Base-by-base conservation (phyloP, 2,888 invertebrate genomes). In the Amblyjoppa fuscipennis region DNA sequence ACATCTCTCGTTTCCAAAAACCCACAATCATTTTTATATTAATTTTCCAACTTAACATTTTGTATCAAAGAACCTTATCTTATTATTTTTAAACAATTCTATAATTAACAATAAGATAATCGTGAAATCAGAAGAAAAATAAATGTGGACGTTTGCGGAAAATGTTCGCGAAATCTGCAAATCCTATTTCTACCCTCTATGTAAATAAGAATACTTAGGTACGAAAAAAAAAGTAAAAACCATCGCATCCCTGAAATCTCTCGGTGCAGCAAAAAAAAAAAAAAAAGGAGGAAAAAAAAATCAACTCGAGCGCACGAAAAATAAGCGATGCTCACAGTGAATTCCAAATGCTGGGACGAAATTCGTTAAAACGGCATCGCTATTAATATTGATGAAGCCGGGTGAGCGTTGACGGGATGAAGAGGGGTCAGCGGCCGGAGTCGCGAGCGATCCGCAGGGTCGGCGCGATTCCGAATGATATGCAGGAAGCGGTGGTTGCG, bases 381-480 rank as follows among this genome's bases (percentile, higher is more conserved):
- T 68, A 68, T 68, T 68, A 68, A 76, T 76, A 77, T 68, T 68
- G 53, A 77, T 77, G 53, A 77, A 56, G 56, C 25, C 51, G 13
- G 7, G 31, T 31, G 66, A 38, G 53, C n/a, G 56, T 28, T 73
- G 53, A 66, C 74, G 68, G 64, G 49, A n/a, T 49, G n/a, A 45
- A 25, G 51, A 13, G 11, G 41, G 61, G 61, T 5, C 20, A 38
- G 34, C 41, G 41, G 25, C 20, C 59, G 25, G 61, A 61, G 16
- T 51, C 66, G 31, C 20, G 25, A 53, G 76, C 16, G 66, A 75
- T 49, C 51, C 49, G 64, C n/a, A 73, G 34, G 53, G 51, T 38
- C 73, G 6, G 31, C 16, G 68, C 76, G 77, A 77, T 77, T 77
- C 68, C 68, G 68, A 68, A 74, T 64, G 80, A 81, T 53, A 64